Evolutionary conservation across 1,140 invertebrate species (phyloP).

Genomic region (Grapholita molesta): DNA sequence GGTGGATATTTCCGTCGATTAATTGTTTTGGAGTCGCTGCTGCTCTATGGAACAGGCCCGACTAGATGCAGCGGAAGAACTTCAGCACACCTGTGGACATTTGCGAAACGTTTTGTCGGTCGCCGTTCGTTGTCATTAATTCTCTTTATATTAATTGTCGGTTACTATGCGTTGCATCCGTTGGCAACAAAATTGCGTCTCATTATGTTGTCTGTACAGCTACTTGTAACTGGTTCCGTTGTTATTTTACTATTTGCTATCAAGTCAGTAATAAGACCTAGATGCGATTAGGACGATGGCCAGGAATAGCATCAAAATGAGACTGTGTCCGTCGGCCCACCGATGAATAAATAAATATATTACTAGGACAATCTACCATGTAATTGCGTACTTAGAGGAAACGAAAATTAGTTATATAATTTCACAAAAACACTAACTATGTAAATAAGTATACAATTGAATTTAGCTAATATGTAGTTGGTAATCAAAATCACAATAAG

Average conservation of each 20-base stretch:
- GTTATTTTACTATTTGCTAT: slow-evolving; percentile 13
- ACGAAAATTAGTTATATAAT: too few relatives aligned
- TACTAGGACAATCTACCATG: background rate
- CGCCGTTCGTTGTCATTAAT: slow-evolving; percentile 41
- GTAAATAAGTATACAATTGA: too few relatives aligned
- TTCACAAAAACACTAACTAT: too few relatives aligned
- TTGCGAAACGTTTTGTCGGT: slow-evolving; percentile 55
- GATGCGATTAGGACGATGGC: slow-evolving; percentile 11
- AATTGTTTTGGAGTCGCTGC: slow-evolving; percentile 56
- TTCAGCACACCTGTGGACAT: slow-evolving; percentile 54
- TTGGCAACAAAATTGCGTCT: slow-evolving; percentile 42
- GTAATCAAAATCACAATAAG: too few relatives aligned
- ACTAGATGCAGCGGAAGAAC: slow-evolving; percentile 58
- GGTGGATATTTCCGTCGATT: slow-evolving; percentile 70
- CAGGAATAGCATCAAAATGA: slow-evolving; percentile 16
- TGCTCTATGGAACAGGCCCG: slow-evolving; percentile 46
- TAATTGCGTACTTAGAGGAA: background rate
- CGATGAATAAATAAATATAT: slow-evolving; percentile 13
- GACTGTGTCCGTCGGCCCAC: background rate
- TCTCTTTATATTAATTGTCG: slow-evolving; percentile 54
- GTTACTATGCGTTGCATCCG: slow-evolving; percentile 55
- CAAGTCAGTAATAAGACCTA: slow-evolving; percentile 6
- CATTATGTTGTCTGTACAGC: slow-evolving; percentile 35
- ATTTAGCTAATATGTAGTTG: too few relatives aligned
- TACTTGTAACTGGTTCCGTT: slow-evolving; percentile 5